Conservation (phyloP, 2,888 invertebrate genomes). For the Megaustenia siamemsis region DNA sequence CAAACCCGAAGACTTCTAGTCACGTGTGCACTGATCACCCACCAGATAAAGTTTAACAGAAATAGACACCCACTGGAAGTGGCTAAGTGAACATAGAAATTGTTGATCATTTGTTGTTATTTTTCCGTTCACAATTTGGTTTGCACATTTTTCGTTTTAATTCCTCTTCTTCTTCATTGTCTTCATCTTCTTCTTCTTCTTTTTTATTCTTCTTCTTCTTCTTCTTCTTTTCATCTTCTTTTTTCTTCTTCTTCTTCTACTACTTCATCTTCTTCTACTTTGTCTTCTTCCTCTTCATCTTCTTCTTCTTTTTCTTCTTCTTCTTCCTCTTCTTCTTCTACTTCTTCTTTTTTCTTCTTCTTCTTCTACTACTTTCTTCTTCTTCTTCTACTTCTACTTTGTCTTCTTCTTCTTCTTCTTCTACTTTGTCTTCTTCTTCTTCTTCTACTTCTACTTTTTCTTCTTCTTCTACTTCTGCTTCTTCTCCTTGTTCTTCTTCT, state of each 20-base stretch:
- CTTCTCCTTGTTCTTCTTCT: background rate
- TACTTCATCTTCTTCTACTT: background rate
- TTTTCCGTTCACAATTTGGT: too few species aligned
- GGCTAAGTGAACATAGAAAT: too few species aligned
- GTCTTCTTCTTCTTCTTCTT: background rate
- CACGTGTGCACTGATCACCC: too few species aligned
- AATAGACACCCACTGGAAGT: too few species aligned
- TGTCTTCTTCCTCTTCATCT: background rate
- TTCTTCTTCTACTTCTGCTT: too few species aligned
- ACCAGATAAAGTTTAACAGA: too few species aligned
- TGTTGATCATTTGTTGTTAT: too few species aligned
- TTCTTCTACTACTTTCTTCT: background rate
- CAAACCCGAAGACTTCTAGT: too few species aligned
- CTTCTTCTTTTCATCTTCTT: too few species aligned
- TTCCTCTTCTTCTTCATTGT: background rate
- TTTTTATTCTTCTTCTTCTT: too few species aligned
- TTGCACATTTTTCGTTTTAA: background rate
- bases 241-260: background rate
- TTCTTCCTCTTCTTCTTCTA: slow-evolving; percentile 4
- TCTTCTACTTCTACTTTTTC: background rate
- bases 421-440: background rate
- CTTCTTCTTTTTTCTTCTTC: background rate
- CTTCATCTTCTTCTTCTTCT: background rate
- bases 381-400: background rate
- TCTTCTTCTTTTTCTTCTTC: slow-evolving; percentile 8